Conservation (phyloP, 2,113 vertebrate species). For the Lonchura striata region DNA sequence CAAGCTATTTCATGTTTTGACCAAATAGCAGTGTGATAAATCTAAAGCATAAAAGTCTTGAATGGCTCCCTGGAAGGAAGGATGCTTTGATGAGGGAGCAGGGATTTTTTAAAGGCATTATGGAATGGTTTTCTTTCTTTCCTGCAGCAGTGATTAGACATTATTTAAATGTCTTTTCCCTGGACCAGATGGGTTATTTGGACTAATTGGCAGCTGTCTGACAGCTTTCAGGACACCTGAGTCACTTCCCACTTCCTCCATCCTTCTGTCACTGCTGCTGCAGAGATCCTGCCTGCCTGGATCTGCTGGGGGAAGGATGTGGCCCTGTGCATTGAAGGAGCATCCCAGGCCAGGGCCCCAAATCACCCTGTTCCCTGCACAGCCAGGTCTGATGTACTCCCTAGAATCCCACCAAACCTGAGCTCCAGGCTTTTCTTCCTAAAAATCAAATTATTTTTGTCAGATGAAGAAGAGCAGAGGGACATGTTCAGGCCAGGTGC, state of each 20-base stretch:
- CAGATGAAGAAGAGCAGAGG: not conserved
- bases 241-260: conserved; percentile 3
- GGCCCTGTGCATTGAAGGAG: not conserved
- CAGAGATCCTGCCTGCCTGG: not conserved
- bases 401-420: not conserved
- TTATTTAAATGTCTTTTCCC: not conserved
- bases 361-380: not conserved
- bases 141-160: not conserved
- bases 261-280: conserved; percentile 17
- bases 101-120: not conserved
- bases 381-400: fast-evolving
- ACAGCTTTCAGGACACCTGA: conserved; percentile 4
- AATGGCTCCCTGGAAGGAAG: not conserved
- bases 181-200: conserved; percentile 40
- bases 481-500: not conserved
- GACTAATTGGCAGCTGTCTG: not conserved
- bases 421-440: not conserved
- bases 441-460: not conserved
- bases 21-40: conserved; percentile 28
- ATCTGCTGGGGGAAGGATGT: not conserved
- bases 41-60: not conserved
- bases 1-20: conserved; percentile 9
- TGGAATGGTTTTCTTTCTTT: not conserved
- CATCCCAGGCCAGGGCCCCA: not conserved
- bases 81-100: not conserved